These are phyloP conservation scores for Catonia carolina DNA, from an alignment of 2,888 invertebrate genomes.

Conservation along the genomic window DNA sequence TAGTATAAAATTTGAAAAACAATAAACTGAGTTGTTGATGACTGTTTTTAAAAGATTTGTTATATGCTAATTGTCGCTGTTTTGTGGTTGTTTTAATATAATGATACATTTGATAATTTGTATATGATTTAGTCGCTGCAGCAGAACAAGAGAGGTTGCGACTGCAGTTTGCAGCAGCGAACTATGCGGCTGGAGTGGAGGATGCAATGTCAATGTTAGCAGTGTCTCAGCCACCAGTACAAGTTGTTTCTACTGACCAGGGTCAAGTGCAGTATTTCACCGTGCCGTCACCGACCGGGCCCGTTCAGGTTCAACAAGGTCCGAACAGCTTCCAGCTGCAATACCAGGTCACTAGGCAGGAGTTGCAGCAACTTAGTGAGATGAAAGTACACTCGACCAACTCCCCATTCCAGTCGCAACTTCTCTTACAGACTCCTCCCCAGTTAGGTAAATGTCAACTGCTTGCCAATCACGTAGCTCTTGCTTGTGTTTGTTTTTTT, in stretches of 20 bases:
- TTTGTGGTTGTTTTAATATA: neutral
- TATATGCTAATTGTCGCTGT: no score
- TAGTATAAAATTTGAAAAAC: no score
- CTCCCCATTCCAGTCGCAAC: slow-evolving; percentile 24
- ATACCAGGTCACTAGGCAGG: slow-evolving; percentile 26
- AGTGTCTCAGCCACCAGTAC: slow-evolving; percentile 38
- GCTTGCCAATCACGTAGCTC: neutral
- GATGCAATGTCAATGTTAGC: slow-evolving; percentile 23
- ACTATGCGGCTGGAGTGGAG: slow-evolving; percentile 37
- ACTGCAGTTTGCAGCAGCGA: slow-evolving; percentile 25
- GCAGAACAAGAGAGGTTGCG: slow-evolving; percentile 30
- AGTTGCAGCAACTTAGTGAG: slow-evolving; percentile 20
- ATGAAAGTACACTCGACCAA: slow-evolving; percentile 23
- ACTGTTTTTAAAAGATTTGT: no score
- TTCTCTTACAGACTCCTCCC: slow-evolving; percentile 14
- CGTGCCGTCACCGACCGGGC: slow-evolving; percentile 24
- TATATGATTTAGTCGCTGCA: slow-evolving; percentile 17
- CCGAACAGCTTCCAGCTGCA: slow-evolving; percentile 26
- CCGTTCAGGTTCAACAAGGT: slow-evolving; percentile 25
- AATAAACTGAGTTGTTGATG: no score
- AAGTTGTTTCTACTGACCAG: slow-evolving; percentile 36
- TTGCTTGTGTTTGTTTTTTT: neutral
- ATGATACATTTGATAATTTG: slow-evolving; percentile 3
- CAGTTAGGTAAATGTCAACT: slow-evolving; percentile 3
- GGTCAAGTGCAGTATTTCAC: slow-evolving; percentile 27